Percentiles rank a stretch among this genome's conserved stretches.
Evolutionary conservation across 1,140 invertebrate species (phyloP).

Genomic region (Drosophila santomea): DNA sequence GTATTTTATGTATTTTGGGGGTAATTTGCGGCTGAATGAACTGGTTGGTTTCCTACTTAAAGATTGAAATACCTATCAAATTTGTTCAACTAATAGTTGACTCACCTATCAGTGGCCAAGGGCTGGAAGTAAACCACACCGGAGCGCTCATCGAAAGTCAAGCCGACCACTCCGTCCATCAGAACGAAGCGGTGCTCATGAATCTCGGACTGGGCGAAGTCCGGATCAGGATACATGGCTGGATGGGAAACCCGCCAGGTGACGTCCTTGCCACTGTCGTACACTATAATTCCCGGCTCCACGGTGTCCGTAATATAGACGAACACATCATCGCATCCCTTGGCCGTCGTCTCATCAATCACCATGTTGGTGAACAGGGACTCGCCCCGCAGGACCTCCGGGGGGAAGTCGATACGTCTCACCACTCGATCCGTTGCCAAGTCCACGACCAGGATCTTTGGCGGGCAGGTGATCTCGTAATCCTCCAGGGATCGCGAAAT

Average conservation of each 20-base stretch:
- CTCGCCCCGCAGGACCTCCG: slow-evolving; percentile 88
- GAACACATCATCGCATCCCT: slow-evolving; percentile 90
- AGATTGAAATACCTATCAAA: too few relatives aligned
- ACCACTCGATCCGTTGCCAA: slow-evolving; percentile 89
- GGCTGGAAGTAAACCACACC: slow-evolving; percentile 91
- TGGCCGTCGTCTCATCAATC: slow-evolving; percentile 89
- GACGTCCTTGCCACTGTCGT: slow-evolving; percentile 89
- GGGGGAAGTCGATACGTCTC: slow-evolving; percentile 86
- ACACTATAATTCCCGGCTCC: slow-evolving; percentile 91
- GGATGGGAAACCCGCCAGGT: slow-evolving; percentile 92
- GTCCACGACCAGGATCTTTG: slow-evolving; percentile 92
- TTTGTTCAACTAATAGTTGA: not conserved
- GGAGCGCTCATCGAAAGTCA: slow-evolving; percentile 89
- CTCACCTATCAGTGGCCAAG: slow-evolving; percentile 90
- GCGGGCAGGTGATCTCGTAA: slow-evolving; percentile 90
- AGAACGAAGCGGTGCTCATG: slow-evolving; percentile 89
- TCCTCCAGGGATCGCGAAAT: slow-evolving; percentile 91
- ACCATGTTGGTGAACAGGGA: slow-evolving; percentile 91
- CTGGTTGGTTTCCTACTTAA: too few relatives aligned
- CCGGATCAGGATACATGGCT: slow-evolving; percentile 92
- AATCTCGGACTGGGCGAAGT: slow-evolving; percentile 89
- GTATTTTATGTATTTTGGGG: not conserved
- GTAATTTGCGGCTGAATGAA: not conserved
- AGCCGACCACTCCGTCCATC: slow-evolving; percentile 92
- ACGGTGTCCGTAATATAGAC: slow-evolving; percentile 92